Conservation (phyloP, 2,888 invertebrate species). For the Protonemura montana region DNA sequence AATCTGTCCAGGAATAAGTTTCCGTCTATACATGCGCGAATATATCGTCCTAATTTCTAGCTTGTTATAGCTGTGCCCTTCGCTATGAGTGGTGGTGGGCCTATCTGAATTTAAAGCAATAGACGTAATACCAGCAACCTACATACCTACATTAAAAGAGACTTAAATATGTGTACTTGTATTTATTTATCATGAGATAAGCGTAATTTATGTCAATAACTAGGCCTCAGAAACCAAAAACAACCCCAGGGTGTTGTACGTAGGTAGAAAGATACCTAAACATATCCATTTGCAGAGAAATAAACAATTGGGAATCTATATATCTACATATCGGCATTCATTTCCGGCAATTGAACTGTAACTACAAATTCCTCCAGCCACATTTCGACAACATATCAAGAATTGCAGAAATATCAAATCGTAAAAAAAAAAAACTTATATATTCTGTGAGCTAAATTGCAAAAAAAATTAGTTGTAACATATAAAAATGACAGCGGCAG, state of each 20-base stretch:
- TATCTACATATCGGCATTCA: neutral
- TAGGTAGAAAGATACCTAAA: no score
- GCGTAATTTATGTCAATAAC: no score
- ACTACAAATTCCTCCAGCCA: neutral
- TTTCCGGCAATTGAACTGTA: neutral
- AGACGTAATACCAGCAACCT: no score
- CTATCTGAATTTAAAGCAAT: no score
- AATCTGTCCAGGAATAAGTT: neutral
- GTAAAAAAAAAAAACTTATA: neutral
- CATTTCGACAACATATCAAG: neutral
- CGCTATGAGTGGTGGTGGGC: no score
- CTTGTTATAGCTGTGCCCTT: neutral
- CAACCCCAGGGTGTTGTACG: no score
- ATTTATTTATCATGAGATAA: no score
- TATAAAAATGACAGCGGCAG: no score
- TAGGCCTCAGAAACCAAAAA: no score
- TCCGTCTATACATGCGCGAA: neutral
- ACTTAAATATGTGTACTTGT: no score
- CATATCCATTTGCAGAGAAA: neutral
- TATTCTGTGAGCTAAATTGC: conserved; percentile 7
- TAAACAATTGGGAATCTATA: neutral
- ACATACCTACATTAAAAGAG: no score
- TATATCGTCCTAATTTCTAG: neutral
- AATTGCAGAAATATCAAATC: neutral
- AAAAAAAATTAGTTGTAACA: neutral